Base-by-base conservation (phyloP, 2,888 invertebrate genomes). In the Caenorhabditis macrosperma region DNA sequence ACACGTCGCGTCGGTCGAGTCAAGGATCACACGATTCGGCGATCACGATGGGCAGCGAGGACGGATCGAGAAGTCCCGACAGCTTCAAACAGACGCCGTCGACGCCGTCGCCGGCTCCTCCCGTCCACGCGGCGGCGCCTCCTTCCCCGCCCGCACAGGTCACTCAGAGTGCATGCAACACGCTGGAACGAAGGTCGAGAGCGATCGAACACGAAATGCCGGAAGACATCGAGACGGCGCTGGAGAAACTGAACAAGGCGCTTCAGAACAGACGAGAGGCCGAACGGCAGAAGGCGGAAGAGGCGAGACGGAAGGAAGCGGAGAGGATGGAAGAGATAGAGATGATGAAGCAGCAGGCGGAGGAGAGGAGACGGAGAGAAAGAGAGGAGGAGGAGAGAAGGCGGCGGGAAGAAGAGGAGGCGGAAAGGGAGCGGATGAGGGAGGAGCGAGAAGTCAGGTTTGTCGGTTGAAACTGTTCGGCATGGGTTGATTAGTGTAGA, bases 1-100 rank as follows among this genome's bases (percentile, higher is more conserved):
- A 76, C 41, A 63, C 60, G 26, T 76, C 76, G 0, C 68, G 79
- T 22, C 66, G 81, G 15, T 68, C 72, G 33, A 72, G 71, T 59
- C 81, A 81, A 55, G 81, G 76, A 24, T 81, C 81, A 0, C 77
- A 77, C 48, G 82, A 74, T 22, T 82, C 82, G 12, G 75, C 78
- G 15, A 84, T 83, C 59, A 67, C 80, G 12, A 83, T 77, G 69
- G 84, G 82, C 20, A 61, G 54, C 22, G 75, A 82, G 17, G 72
- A 72, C 17, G 63, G 60, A 2, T 71, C 66, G 15, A 24, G 61
- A 15, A 74, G 68, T 24, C 74, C 74, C 2, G 82, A 82, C 46
- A 64, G 69, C 28, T 52, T 46, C 46, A 68, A 66, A n/a, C 80
- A 57, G 46, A 63, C 66, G n/a, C 61, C 68, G 60, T 60, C 75